phyloP scores from a whole-genome alignment of 2,888 invertebrate genomes.

The Gibbula magus region DNA sequence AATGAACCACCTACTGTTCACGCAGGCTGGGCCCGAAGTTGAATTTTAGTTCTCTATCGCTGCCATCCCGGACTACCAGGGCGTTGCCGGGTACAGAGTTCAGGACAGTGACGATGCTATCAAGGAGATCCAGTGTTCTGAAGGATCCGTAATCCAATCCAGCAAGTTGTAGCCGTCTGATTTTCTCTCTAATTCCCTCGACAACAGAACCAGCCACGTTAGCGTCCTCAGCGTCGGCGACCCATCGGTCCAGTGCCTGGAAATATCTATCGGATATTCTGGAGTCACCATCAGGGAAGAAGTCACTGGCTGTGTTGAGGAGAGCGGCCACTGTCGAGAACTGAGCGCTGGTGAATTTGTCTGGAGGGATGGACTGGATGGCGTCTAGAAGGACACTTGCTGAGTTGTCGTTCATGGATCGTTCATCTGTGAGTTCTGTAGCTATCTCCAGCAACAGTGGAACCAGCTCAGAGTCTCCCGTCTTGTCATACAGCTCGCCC shows the following conservation, averaged over 20 bases:
- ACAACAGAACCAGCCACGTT: not conserved
- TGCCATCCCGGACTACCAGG: not conserved
- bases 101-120: not conserved
- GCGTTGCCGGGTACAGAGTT: not conserved
- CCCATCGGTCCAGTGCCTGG: not conserved
- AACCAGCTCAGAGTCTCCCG: not conserved
- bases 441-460: not conserved
- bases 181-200: not conserved
- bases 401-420: not conserved
- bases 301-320: not conserved
- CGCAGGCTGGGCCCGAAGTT: not conserved
- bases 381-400: not conserved
- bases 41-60: not conserved
- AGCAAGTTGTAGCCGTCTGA: not conserved
- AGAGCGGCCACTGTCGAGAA: not conserved
- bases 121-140: not conserved
- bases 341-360: not conserved
- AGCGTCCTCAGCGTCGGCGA: not conserved
- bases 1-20: not conserved
- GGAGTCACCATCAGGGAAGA: not conserved
- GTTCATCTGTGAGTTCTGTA: not conserved
- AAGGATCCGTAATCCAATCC: not conserved
- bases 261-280: not conserved
- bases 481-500: not conserved
- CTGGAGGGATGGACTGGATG: not conserved